Base-by-base conservation (phyloP, 2,113 vertebrate genomes). In the Eolophus roseicapilla region DNA sequence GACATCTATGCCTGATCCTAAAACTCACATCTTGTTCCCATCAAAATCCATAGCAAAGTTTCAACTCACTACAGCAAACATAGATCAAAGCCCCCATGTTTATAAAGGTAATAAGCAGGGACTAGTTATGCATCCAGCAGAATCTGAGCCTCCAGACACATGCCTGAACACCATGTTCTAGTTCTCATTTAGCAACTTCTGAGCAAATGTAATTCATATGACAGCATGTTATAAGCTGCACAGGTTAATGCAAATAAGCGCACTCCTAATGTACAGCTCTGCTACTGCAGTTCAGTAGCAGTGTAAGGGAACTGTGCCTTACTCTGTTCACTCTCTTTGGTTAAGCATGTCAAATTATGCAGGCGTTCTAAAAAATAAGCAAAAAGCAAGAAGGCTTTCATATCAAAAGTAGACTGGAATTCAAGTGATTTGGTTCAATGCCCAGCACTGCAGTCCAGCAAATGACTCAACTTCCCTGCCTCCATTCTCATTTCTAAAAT, bases 371-470 rank as follows among this genome's bases (percentile, higher is more conserved):
- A 92, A 37, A 89, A 92, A 73, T 52, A 89, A 52, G 35, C n/a
- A 91, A 82, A 90, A 92, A 60, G 27, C 44, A 91, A 43, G 65
- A 82, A 60, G 25, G 37, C 68, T 64, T 82, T 84, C 2, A 27
- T 57, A 82, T 37, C 35, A 65, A 74, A 94, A 88, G 46, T 24
- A 84, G 81, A 49, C 35, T 44, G 52, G 83, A 91, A 86, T 68
- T 82, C 1, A 25, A 92, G 31, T 37, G 67, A 96, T 92, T 92
- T 90, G 44, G 77, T 95, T 95, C 77, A 87, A 46, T 3, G 43
- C 91, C 65, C 70, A 93, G 86, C 65, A 64, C 53, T 88, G 69
- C 80, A 91, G 77, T 52, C 91, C 55, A 86, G 65, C 52, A 95
- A 91, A 82, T 92, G 64, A 95, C 52, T 89, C 81, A 92, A 83